These are phyloP conservation scores for Cylas formicarius DNA, from an alignment of 1,140 invertebrate species.

Conservation along the genomic window DNA sequence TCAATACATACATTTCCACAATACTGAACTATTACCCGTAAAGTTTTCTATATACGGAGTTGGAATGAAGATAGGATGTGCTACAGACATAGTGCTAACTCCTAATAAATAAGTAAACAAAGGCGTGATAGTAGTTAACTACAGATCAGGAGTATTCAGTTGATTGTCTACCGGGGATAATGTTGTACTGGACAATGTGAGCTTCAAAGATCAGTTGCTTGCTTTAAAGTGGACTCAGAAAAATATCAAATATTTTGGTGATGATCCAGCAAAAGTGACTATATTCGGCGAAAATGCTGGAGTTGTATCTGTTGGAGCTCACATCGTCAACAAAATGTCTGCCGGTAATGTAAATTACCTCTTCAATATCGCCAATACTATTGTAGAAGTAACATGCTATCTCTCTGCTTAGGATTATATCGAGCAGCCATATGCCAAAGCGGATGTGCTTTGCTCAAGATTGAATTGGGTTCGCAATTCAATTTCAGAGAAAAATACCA, in stretches of 20 bases:
- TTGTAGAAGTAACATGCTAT: too few species aligned
- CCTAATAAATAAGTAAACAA: constrained; percentile 6
- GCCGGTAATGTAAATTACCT: constrained; percentile 1
- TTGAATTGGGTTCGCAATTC: too few species aligned
- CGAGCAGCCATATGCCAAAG: background rate
- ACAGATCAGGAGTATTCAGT: background rate
- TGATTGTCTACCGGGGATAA: constrained; percentile 5
- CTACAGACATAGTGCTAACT: background rate
- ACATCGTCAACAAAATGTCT: constrained; percentile 3
- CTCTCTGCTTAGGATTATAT: background rate
- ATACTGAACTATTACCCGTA: background rate
- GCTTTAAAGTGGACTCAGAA: constrained; percentile 8
- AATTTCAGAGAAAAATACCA: background rate
- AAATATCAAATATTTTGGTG: constrained; percentile 8
- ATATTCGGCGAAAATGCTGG: constrained; percentile 10
- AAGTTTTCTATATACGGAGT: background rate
- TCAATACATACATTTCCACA: background rate
- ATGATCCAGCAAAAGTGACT: background rate
- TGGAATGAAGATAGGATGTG: background rate
- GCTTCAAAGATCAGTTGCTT: constrained; percentile 6
- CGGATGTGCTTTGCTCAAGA: background rate
- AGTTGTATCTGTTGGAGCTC: constrained; percentile 1
- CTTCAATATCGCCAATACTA: too few species aligned
- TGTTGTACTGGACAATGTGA: constrained; percentile 1
- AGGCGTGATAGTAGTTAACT: constrained; percentile 43